Percentiles rank a stretch among this genome's conserved stretches.
Evolutionary conservation across 2,888 invertebrate genomes (phyloP).

Genomic region (Eilema caniola): DNA sequence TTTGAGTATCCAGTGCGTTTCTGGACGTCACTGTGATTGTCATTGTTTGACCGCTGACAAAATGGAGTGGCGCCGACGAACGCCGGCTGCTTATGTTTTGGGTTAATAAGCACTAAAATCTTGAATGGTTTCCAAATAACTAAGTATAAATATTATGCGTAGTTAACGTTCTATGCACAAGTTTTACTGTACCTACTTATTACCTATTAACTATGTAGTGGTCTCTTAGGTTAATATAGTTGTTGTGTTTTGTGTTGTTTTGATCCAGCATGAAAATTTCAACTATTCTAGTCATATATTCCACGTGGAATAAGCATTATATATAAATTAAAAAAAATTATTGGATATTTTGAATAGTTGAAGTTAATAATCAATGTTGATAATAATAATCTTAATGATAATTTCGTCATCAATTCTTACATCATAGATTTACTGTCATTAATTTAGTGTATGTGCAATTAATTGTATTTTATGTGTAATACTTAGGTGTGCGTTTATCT

Average conservation of each 20-base stretch:
- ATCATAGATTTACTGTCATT: slow-evolving; percentile 76
- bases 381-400: slow-evolving; percentile 69
- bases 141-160: slow-evolving; percentile 47
- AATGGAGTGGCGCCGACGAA: slow-evolving; percentile 46
- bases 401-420: slow-evolving; percentile 71
- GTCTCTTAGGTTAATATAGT: slow-evolving; percentile 77
- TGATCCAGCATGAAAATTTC: slow-evolving; percentile 69
- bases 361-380: slow-evolving; percentile 59
- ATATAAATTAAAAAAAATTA: slow-evolving; percentile 53
- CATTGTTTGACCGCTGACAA: slow-evolving; percentile 41
- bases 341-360: slow-evolving; percentile 67
- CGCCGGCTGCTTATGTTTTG: slow-evolving; percentile 42
- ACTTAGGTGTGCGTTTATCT: slow-evolving; percentile 76
- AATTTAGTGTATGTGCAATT: slow-evolving; percentile 84
- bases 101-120: slow-evolving; percentile 56
- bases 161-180: slow-evolving; percentile 73
- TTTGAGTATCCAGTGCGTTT: slow-evolving; percentile 73
- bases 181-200: slow-evolving; percentile 72
- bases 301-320: slow-evolving; percentile 53
- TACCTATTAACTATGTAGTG: slow-evolving; percentile 57
- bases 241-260: slow-evolving; percentile 83
- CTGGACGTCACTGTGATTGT: slow-evolving; percentile 52
- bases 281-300: slow-evolving; percentile 71
- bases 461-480: slow-evolving; percentile 77
- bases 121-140: slow-evolving; percentile 57